Conservation (phyloP, 2,113 vertebrate genomes). For the Thalassoma bifasciatum region DNA sequence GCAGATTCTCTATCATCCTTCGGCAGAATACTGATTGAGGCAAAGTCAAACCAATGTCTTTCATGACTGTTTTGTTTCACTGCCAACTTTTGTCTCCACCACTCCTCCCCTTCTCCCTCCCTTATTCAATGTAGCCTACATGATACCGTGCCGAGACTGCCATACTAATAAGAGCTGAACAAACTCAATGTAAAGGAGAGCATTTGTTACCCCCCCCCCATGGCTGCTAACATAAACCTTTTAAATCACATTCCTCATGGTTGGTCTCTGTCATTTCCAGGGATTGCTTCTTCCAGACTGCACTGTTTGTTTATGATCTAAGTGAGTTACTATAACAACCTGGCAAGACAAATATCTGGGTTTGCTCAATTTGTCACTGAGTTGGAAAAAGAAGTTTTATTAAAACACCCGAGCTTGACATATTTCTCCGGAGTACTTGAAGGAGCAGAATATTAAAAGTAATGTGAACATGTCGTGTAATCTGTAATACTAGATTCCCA, state of each 20-base stretch:
- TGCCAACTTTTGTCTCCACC: conserved; percentile 53
- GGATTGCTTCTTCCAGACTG: conserved; percentile 30
- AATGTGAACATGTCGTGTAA: conserved; percentile 11
- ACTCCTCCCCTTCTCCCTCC: background rate
- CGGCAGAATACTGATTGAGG: conserved; percentile 55
- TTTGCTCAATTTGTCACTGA: conserved; percentile 51
- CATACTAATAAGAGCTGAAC: conserved; percentile 70
- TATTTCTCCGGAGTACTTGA: conserved; percentile 16
- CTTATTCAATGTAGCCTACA: conserved; percentile 43
- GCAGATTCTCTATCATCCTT: conserved; percentile 22
- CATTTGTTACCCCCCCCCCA: conserved; percentile 32
- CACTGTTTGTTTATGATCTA: conserved; percentile 65
- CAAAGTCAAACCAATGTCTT: conserved; percentile 52
- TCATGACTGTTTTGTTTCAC: conserved; percentile 36
- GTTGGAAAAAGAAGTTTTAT: conserved; percentile 22
- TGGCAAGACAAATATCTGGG: conserved; percentile 40
- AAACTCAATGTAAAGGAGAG: conserved; percentile 66
- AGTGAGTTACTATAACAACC: conserved; percentile 73
- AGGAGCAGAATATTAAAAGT: conserved; percentile 28
- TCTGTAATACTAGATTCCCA: conserved; percentile 43
- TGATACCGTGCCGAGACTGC: conserved; percentile 46
- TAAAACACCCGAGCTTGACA: conserved; percentile 11
- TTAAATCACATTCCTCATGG: conserved; percentile 49
- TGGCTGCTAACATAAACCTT: conserved; percentile 34
- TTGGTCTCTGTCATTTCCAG: conserved; percentile 40